Evolutionary conservation across 2,113 vertebrate species (phyloP), one percentile per base, ranked within the genome.

Genomic region (Chaetorhynchus papuensis): DNA sequence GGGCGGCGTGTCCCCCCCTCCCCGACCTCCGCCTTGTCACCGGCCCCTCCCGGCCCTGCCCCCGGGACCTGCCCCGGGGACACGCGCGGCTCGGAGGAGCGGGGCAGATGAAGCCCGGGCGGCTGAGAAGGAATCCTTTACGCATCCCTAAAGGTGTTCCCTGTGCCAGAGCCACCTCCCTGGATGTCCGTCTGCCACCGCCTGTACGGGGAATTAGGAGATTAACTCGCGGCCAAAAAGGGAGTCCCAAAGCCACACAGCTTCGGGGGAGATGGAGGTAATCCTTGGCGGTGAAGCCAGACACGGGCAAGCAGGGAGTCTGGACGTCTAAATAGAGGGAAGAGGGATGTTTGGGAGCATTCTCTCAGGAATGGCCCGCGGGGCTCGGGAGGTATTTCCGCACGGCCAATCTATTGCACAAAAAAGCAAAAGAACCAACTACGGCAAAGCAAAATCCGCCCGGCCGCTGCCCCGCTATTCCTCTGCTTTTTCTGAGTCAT

Each of bases 61-160:
- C 19, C 24, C 17, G 7, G 13, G 2, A 13, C 28, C 66, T 49
- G 1, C 17, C 69, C 54, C 15, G 9, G 42, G 63, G 27, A 37
- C 65, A 37, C 4, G 0, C 13, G 3, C 14, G 9, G 13, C 33
- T 35, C 9, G 10, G 6, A 11, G 69, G 28, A 65, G 22, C 0
- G 8, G 30, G 27, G 21, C 3, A 11, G 39, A 10, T 24, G 10
- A 13, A 45, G 52, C 6, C 23, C 33, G 2, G n/a, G 16, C 1
- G 11, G 42, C 5, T 35, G 61, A 9, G 8, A 16, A 6, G 21
- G 11, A n/a, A n/a, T n/a, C n/a, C n/a, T n/a, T n/a, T 12, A 2
- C 2, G 16, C 21, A 5, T 23, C 61, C 50, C 12, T 23, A 18
- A 45, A 84, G 44, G n/a, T 10, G 30, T 22, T 64, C 33, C 49